These are phyloP conservation scores for Gymnocypris eckloni DNA, from an alignment of 2,797 vertebrate species.

Conservation along the genomic window DNA sequence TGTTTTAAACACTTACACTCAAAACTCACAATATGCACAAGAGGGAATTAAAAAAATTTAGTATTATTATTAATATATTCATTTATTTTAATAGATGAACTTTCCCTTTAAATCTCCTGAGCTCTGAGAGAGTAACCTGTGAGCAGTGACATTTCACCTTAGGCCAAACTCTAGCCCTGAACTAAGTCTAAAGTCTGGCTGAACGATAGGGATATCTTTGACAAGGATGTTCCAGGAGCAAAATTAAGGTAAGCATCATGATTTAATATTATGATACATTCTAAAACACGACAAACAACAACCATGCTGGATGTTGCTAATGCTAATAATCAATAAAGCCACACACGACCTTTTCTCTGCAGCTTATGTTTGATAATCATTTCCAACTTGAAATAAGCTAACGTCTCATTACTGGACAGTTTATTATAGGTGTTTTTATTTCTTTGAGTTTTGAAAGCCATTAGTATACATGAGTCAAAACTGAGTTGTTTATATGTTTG, in stretches of 20 bases:
- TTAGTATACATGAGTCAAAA: background rate
- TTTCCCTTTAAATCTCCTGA: background rate
- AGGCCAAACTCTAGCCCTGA: background rate
- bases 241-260: background rate
- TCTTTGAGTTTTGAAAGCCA: background rate
- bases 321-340: conserved; percentile 8
- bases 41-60: too few species aligned
- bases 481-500: background rate
- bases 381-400: background rate
- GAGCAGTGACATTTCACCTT: background rate
- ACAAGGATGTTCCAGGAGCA: background rate
- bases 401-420: background rate
- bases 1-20: background rate
- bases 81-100: background rate
- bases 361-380: background rate
- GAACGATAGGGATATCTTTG: background rate
- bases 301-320: background rate
- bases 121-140: background rate
- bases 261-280: background rate
- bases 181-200: background rate
- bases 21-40: too few species aligned
- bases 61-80: too few species aligned
- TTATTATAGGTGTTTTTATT: background rate
- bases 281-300: background rate
- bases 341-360: background rate